These are phyloP conservation scores for Clavelina lepadiformis DNA, from an alignment of 23 tunicate species.

Conservation along the genomic window DNA sequence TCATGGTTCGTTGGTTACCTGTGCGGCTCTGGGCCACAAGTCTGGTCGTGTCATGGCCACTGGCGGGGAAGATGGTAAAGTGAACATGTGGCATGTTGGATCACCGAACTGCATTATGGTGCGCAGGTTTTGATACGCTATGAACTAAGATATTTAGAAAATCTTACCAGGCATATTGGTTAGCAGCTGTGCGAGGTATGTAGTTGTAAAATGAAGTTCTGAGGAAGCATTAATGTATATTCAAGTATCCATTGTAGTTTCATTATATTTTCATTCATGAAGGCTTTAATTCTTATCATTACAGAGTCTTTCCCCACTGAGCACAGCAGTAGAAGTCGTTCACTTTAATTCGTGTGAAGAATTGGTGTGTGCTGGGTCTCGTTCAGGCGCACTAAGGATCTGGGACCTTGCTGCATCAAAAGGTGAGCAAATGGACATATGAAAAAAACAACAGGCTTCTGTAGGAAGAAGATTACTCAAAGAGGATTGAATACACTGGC, in stretches of 20 bases:
- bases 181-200: no score
- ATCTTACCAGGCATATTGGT: no score
- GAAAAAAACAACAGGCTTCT: no score
- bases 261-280: background rate
- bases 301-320: constrained; percentile 49
- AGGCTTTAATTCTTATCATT: background rate
- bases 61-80: constrained; percentile 92
- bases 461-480: no score
- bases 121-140: background rate
- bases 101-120: constrained; percentile 78
- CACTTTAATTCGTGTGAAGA: constrained; percentile 74
- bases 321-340: constrained; percentile 59
- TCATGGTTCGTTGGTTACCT: constrained; percentile 50
- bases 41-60: constrained; percentile 87
- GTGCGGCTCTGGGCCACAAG: constrained; percentile 71
- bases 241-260: no score
- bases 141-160: background rate
- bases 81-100: constrained; percentile 75
- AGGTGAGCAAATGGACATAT: no score
- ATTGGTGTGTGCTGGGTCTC: constrained; percentile 77
- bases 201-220: no score
- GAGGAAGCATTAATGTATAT: no score
- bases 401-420: constrained; percentile 71
- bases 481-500: no score
- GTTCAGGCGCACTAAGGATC: constrained; percentile 68